These are phyloP conservation scores for Formica selysi DNA, from an alignment of 1,140 invertebrate species.

Conservation along the genomic window DNA sequence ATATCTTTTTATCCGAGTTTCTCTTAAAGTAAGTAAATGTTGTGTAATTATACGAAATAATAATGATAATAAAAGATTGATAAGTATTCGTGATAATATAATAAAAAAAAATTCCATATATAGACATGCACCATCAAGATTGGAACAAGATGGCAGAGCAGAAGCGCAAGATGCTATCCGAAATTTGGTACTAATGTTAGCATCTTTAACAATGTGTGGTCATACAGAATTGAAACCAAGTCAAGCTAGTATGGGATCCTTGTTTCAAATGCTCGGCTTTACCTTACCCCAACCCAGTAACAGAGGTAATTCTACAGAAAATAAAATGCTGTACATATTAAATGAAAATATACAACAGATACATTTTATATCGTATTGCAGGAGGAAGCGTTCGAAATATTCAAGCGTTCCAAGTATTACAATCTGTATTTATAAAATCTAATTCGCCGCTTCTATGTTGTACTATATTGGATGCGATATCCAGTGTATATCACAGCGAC, in stretches of 20 bases:
- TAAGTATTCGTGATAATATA: slow-evolving; percentile 7
- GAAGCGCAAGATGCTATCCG: slow-evolving; percentile 96
- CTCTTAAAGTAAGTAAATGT: slow-evolving; percentile 92
- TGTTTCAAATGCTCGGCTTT: slow-evolving; percentile 98
- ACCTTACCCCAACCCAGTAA: slow-evolving; percentile 95
- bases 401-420: slow-evolving; percentile 97
- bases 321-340: background rate
- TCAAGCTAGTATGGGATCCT: slow-evolving; percentile 93
- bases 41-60: too few relatives aligned
- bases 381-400: slow-evolving; percentile 95
- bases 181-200: slow-evolving; percentile 97
- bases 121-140: slow-evolving; percentile 87
- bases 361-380: slow-evolving; percentile 69
- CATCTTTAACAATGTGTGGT: slow-evolving; percentile 97
- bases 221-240: slow-evolving; percentile 95
- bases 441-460: slow-evolving; percentile 94
- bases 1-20: slow-evolving; percentile 97
- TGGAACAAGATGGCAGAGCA: slow-evolving; percentile 91
- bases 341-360: background rate
- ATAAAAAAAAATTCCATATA: slow-evolving; percentile 56
- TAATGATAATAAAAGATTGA: background rate
- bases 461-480: slow-evolving; percentile 98
- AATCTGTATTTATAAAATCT: slow-evolving; percentile 97
- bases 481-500: slow-evolving; percentile 98
- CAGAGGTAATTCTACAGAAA: slow-evolving; percentile 88